Base-by-base conservation (phyloP, 2,888 invertebrate species). In the Lasiommata megera region DNA sequence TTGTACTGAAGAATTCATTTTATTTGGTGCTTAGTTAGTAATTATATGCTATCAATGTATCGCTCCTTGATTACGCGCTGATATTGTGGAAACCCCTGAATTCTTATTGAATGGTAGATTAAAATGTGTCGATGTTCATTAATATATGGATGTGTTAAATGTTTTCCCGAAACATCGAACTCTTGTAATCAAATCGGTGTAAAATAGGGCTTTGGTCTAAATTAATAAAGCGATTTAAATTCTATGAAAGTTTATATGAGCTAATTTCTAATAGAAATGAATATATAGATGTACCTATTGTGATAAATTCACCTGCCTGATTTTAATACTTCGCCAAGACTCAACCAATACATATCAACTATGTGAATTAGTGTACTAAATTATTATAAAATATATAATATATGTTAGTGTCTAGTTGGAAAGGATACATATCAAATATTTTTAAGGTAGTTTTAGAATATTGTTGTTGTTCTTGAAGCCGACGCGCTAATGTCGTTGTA, bases 381-480 rank as follows among this genome's bases (percentile, higher is more conserved):
- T 63, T 63, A 60, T 58, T 66, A 60, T 61, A 62, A 60, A 60
- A 68, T 69, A 69, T 72, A 73, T 71, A 70, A 60, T 58, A 60
- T 76, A 74, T 69, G 66, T 61, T 68, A 67, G 68, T 58, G 58
- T 56, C 64, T 69, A 71, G 69, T 65, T 68, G 70, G 58, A 71
- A 71, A 67, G 65, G 63, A 73, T 71, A 76, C 77, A 76, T 79
- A 77, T 79, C 77, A 77, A 37, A 64, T 73, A 74, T 61, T 58
- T 69, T 53, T 86, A 86, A 86, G 83, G 84, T 88, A 88, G 86
- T 61, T 31, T 70, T 76, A 84, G 86, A 83, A 76, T 66, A 79
- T 84, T 74, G 83, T 88, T 88, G 88, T 88, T 88, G 88, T 87
- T 85, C 83, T 84, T 79, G 31, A 9, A 80, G 79, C 71, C 76